Conservation (phyloP, 2,113 vertebrate genomes). For the Oncorhynchus clarkii region DNA sequence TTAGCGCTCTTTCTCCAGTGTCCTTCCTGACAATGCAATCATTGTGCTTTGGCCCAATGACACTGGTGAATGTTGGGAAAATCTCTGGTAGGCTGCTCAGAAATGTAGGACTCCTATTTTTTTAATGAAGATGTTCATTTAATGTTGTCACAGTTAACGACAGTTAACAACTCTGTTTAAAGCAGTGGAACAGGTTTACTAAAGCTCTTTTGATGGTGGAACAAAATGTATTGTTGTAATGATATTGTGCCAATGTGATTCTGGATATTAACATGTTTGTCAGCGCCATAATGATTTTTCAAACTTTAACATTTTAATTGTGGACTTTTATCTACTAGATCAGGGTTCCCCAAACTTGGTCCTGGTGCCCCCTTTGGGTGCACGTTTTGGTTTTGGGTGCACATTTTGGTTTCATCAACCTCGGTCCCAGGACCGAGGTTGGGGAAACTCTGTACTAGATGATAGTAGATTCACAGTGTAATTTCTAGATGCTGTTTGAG, state of each 20-base stretch:
- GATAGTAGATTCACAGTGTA: too few species aligned
- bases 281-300: too few species aligned
- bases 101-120: conserved; percentile 1
- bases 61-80: conserved; percentile 17
- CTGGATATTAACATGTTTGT: too few species aligned
- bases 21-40: conserved; percentile 25
- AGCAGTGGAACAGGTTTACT: conserved; percentile 4
- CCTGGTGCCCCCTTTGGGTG: too few species aligned
- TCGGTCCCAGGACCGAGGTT: too few species aligned
- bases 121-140: too few species aligned
- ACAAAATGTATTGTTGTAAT: not conserved
- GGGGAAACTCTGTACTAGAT: too few species aligned
- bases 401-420: too few species aligned
- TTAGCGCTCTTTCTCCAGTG: conserved; percentile 7
- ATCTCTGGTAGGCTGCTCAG: not conserved
- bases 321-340: not conserved
- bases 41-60: conserved; percentile 6
- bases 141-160: not conserved
- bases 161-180: not conserved
- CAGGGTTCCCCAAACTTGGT: not conserved
- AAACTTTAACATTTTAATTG: too few species aligned
- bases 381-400: too few species aligned
- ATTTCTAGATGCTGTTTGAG: too few species aligned
- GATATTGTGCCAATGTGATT: too few species aligned
- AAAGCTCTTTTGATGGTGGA: not conserved